phyloP scores from a whole-genome alignment of 1,140 invertebrate genomes.

The Battus philenor region DNA sequence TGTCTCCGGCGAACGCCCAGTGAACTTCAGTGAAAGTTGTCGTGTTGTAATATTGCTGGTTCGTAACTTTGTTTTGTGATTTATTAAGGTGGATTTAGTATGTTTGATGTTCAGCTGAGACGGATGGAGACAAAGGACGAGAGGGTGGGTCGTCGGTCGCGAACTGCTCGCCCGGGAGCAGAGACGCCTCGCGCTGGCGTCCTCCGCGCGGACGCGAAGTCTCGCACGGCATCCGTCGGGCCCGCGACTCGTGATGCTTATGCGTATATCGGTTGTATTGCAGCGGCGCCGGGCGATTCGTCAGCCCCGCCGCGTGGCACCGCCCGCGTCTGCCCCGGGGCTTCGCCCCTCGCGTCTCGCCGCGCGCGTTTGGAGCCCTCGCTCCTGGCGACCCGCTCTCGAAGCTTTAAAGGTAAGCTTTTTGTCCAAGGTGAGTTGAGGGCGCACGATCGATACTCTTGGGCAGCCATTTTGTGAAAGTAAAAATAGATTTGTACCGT shows the following conservation, averaged over 20 bases:
- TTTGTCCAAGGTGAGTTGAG: slow-evolving; percentile 45
- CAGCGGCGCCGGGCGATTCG: slow-evolving; percentile 62
- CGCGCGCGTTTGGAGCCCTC: slow-evolving; percentile 71
- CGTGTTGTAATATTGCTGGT: slow-evolving; percentile 63
- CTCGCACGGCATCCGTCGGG: slow-evolving; percentile 43
- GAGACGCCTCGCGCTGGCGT: slow-evolving; percentile 33
- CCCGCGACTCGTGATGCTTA: slow-evolving; percentile 60
- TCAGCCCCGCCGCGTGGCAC: slow-evolving; percentile 54
- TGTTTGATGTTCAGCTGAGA: slow-evolving; percentile 61
- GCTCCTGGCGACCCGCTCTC: slow-evolving; percentile 51
- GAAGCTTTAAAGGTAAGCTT: slow-evolving; percentile 58
- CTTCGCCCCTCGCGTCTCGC: slow-evolving; percentile 61
- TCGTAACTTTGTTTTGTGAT: slow-evolving; percentile 74
- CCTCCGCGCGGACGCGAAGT: slow-evolving; percentile 28
- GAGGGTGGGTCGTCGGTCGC: slow-evolving; percentile 52
- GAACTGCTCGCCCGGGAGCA: slow-evolving; percentile 63
- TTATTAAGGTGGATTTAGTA: slow-evolving; percentile 69
- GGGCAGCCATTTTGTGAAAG: slow-evolving; percentile 65
- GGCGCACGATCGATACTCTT: slow-evolving; percentile 44
- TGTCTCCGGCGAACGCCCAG: slow-evolving; percentile 44
- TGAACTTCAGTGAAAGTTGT: slow-evolving; percentile 69
- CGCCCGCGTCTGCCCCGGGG: slow-evolving; percentile 49
- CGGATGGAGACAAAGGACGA: slow-evolving; percentile 33
- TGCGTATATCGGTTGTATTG: slow-evolving; percentile 62
- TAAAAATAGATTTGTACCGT: slow-evolving; percentile 44